Conservation (phyloP, 1,140 invertebrate species). For the Drosophila rufa region DNA sequence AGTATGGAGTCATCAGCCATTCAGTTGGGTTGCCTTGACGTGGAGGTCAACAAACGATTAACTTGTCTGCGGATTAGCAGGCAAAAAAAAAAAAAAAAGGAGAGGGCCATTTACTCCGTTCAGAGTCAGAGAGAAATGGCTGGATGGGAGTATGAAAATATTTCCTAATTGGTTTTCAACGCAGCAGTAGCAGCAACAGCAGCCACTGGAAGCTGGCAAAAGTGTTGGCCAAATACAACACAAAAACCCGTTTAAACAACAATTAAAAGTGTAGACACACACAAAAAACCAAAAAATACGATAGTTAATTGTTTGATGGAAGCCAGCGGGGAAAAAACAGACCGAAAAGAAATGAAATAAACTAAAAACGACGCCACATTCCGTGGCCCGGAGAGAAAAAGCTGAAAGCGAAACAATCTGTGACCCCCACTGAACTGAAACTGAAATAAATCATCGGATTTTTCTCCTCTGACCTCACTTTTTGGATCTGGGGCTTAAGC, state of each 20-base stretch:
- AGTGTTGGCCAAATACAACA: slow-evolving; percentile 31
- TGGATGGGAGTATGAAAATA: slow-evolving; percentile 46
- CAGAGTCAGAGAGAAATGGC: slow-evolving; percentile 29
- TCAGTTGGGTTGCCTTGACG: slow-evolving; percentile 31
- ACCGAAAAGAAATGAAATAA: slow-evolving; percentile 33
- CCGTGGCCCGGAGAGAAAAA: slow-evolving; percentile 40
- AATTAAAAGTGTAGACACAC: slow-evolving; percentile 49
- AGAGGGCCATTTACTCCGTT: slow-evolving; percentile 19
- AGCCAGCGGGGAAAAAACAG: neutral
- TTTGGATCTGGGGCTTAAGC: slow-evolving; percentile 25
- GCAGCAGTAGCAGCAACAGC: slow-evolving; percentile 9
- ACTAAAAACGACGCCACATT: slow-evolving; percentile 41
- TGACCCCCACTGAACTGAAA: slow-evolving; percentile 44
- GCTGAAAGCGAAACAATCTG: slow-evolving; percentile 54
- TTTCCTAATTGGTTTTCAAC: slow-evolving; percentile 56
- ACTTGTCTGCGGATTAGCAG: slow-evolving; percentile 77
- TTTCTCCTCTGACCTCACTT: slow-evolving; percentile 28
- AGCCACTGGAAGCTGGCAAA: slow-evolving; percentile 38
- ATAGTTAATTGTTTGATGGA: slow-evolving; percentile 55
- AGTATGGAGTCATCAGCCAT: slow-evolving; percentile 12
- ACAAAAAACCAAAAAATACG: slow-evolving; percentile 5
- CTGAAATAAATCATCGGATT: slow-evolving; percentile 73
- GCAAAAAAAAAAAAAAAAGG: slow-evolving; percentile 2
- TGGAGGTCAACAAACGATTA: slow-evolving; percentile 80
- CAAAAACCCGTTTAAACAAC: slow-evolving; percentile 47